Conservation (phyloP, 2,888 invertebrate genomes). For the Eremobia ochroleuca region DNA sequence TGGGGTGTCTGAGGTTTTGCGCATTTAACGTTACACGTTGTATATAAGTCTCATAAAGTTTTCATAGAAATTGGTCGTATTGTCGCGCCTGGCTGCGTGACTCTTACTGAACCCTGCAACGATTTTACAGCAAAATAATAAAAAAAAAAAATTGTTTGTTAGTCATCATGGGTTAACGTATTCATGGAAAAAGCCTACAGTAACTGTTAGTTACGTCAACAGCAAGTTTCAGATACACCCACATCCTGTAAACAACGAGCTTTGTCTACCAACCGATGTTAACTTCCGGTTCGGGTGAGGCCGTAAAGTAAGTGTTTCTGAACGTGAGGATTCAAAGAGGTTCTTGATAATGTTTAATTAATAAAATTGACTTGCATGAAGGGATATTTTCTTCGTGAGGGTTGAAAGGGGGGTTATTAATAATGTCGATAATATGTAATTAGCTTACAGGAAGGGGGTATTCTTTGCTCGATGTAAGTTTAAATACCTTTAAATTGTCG, state of each 20-base stretch:
- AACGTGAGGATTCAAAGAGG: neutral
- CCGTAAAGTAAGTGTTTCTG: slow-evolving; percentile 29
- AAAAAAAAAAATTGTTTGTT: slow-evolving; percentile 4
- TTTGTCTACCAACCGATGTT: slow-evolving; percentile 74
- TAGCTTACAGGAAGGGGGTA: neutral
- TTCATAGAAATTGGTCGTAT: too few species aligned
- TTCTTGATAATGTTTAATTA: neutral
- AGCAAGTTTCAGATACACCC: slow-evolving; percentile 69
- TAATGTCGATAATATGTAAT: neutral
- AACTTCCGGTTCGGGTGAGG: slow-evolving; percentile 72
- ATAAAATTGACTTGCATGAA: neutral
- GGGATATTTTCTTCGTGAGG: neutral
- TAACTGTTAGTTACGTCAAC: slow-evolving; percentile 65
- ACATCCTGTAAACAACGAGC: slow-evolving; percentile 77
- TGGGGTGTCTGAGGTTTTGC: too few species aligned
- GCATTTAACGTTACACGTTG: too few species aligned
- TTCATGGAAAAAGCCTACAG: slow-evolving; percentile 62
- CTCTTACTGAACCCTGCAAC: neutral
- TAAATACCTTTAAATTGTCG: neutral
- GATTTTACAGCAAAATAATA: neutral
- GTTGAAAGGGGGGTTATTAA: neutral
- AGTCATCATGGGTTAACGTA: slow-evolving; percentile 37
- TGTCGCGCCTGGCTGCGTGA: neutral
- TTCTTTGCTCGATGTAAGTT: neutral
- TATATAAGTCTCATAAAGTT: too few species aligned